Base-by-base conservation (phyloP, 1,140 invertebrate genomes). In the Formica exsecta region DNA sequence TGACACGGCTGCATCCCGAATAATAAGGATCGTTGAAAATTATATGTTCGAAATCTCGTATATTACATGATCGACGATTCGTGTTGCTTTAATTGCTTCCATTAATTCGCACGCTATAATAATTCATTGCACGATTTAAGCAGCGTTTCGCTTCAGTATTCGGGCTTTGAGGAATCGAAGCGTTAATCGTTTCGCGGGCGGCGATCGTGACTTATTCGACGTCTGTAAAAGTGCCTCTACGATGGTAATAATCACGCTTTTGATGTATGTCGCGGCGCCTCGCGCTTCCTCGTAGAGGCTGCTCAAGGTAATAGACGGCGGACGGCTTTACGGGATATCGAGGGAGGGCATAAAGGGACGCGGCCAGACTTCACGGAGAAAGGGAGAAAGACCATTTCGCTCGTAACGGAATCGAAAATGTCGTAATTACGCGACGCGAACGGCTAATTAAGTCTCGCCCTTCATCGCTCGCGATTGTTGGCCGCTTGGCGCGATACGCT, bases 241-340 rank as follows among this genome's bases (percentile, higher is more conserved):
- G 62, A 41, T 38, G 87, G 65, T 36, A 19, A 81, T 90, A 91
- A 92, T 92, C 91, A 92, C 57, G 57, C 70, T 68, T 90, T 92
- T 92, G 86, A 92, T 92, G 91, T 86, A 83, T 62, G 61, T 83
- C 80, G 70, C 81, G 92, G 92, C 92, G 92, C 92, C 92, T 91
- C 81, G n/a, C 70, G 83, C 57, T 92, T 92, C 86, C 86, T 87
- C 38, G 9, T 59, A 38, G 11, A 57, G 41, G 5, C 8, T 68
- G 73, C 41, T 61, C 44, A 22, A 51, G 41, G 8, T 83, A 75
- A 88, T 70, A 66, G 64, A 62, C 22, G 32, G 25, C 25, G 25
- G 25, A 70, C 73, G 70, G 3, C 29, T 85, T 75, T 64, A 85
- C 71, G 59, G 38, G 48, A 79, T 86, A 57, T 41, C 75, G 75